Percentiles rank a stretch among this genome's conserved stretches.
Evolutionary conservation across 2,888 invertebrate species (phyloP).

Genomic region (Idaea aversata): DNA sequence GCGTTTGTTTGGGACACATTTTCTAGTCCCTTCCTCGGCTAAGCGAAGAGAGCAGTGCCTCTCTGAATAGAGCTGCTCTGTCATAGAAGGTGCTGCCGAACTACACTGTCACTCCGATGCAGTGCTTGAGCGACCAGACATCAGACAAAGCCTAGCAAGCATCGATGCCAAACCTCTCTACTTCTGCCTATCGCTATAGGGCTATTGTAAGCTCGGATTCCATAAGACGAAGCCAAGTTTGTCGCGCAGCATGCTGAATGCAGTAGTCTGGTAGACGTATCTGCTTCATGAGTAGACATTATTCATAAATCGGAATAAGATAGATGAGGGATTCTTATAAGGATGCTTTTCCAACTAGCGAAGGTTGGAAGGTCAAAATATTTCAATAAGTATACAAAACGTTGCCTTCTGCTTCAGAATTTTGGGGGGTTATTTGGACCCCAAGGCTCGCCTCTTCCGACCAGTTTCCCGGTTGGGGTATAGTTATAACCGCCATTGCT

Average conservation of each 20-base stretch:
- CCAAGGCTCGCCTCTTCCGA: conserved; percentile 3
- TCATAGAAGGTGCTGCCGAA: conserved; percentile 16
- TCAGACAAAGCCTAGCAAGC: conserved; percentile 6
- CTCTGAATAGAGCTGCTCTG: conserved; percentile 32
- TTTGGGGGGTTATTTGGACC: conserved; percentile 4
- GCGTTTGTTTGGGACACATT: conserved; percentile 29
- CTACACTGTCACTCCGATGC: conserved; percentile 10
- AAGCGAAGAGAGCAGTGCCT: conserved; percentile 29
- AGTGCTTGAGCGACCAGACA: conserved; percentile 12
- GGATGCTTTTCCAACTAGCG: too few relatives aligned
- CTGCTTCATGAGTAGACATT: not conserved
- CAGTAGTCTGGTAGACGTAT: too few relatives aligned
- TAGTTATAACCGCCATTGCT: conserved; percentile 27
- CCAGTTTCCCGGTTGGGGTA: conserved; percentile 4
- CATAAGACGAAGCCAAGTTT: not conserved
- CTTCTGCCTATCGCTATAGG: conserved; percentile 12
- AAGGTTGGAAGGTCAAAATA: too few relatives aligned
- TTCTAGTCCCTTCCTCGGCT: conserved; percentile 31
- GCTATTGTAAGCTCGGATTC: not conserved
- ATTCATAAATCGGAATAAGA: not conserved
- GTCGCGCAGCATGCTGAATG: not conserved
- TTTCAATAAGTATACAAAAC: too few relatives aligned
- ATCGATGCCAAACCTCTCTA: conserved; percentile 8
- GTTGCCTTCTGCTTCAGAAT: not conserved
- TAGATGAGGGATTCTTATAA: too few relatives aligned